Evolutionary conservation across 2,797 vertebrate species (phyloP).

Genomic region (Erithacus rubecula): DNA sequence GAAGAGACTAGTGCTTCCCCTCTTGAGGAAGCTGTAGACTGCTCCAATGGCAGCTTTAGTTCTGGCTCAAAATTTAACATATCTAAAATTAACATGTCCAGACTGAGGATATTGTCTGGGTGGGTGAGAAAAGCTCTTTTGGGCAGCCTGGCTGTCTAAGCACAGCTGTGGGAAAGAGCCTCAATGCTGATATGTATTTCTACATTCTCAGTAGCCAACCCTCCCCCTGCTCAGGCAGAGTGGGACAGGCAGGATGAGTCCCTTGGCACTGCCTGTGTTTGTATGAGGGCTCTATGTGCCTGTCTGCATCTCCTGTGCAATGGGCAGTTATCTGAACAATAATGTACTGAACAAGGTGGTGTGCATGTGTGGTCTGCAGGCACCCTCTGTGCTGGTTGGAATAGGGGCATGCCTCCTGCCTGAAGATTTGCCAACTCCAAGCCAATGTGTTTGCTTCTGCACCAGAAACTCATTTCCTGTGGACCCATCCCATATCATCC

Average conservation of each 20-base stretch:
- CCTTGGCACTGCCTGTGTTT: background rate
- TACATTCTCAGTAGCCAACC: background rate
- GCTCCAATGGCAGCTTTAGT: background rate
- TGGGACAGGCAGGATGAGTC: background rate
- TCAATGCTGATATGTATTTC: background rate
- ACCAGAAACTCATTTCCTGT: no score
- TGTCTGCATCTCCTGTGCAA: background rate
- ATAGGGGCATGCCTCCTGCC: no score
- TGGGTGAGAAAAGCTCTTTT: background rate
- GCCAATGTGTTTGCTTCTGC: no score
- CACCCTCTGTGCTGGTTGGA: no score
- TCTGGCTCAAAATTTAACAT: background rate
- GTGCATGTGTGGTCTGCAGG: no score
- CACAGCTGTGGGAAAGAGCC: background rate
- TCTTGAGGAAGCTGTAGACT: background rate
- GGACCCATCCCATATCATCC: no score
- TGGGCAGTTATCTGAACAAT: background rate
- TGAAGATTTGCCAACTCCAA: no score
- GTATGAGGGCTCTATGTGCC: background rate
- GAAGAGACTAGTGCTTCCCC: background rate
- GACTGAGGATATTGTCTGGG: background rate
- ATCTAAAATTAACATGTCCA: background rate
- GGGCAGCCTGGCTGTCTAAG: background rate
- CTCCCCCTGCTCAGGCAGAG: background rate
- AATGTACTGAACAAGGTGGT: no score